phyloP scores from a whole-genome alignment of 1,140 invertebrate species.

The fruit fly (Drosophila melanogaster) region DNA sequence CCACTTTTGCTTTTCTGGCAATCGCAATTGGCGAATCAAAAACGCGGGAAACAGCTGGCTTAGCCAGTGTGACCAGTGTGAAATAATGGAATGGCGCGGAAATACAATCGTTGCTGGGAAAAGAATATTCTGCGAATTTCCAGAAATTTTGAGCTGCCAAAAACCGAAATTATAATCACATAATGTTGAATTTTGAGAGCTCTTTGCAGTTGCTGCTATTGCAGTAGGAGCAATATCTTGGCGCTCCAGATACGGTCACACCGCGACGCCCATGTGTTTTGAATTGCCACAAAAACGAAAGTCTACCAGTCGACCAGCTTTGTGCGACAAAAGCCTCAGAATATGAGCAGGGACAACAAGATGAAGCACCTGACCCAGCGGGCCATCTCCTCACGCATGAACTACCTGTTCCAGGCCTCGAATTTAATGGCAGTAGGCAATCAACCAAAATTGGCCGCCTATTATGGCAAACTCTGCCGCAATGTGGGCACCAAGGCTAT shows the following conservation, averaged over 20 bases:
- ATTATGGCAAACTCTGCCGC: conserved; percentile 65
- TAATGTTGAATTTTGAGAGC: too few relatives aligned
- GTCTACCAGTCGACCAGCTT: not conserved
- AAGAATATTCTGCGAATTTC: too few relatives aligned
- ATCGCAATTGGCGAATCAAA: conserved; percentile 43
- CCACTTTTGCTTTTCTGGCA: conserved; percentile 20
- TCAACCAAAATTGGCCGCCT: conserved; percentile 54
- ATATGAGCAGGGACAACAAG: conserved; percentile 61
- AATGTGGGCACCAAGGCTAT: conserved; percentile 67
- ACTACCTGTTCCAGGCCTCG: conserved; percentile 67
- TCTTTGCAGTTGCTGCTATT: too few relatives aligned
- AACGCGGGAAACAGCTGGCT: conserved; percentile 68
- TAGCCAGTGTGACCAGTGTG: not conserved
- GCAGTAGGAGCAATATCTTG: not conserved
- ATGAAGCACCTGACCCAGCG: conserved; percentile 51
- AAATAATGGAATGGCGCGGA: not conserved
- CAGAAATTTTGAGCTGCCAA: too few relatives aligned
- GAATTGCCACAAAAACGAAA: not conserved
- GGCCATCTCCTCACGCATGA: conserved; percentile 55
- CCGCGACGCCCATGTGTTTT: conserved; percentile 9
- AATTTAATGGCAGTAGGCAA: conserved; percentile 57
- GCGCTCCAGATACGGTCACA: not conserved
- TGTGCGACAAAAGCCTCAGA: not conserved
- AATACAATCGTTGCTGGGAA: not conserved
- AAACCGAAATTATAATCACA: too few relatives aligned